Percentiles rank a stretch among this genome's conserved stretches.
phyloP scores from a whole-genome alignment of 2,888 invertebrate genomes.

The Myopa tessellatipennis region DNA sequence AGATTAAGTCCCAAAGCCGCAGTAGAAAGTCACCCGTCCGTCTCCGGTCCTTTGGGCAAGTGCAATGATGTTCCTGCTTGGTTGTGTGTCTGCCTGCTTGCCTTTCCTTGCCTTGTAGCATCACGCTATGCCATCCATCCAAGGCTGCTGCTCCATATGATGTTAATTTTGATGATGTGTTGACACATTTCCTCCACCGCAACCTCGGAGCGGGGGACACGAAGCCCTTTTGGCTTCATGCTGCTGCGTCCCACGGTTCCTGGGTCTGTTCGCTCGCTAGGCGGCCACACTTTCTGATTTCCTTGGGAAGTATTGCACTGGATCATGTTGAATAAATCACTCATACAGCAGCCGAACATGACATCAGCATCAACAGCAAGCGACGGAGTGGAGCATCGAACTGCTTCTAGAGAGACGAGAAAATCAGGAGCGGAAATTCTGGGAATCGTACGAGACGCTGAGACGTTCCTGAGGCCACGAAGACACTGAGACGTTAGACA shows the following conservation, averaged over 20 bases:
- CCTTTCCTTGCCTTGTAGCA: neutral
- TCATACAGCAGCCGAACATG: conserved; percentile 35
- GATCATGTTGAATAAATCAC: conserved; percentile 43
- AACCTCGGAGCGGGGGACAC: neutral
- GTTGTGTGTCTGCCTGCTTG: conserved; percentile 8
- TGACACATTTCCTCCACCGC: conserved; percentile 46
- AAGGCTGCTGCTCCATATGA: conserved; percentile 38
- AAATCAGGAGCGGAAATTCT: neutral
- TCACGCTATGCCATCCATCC: neutral
- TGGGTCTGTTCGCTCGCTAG: conserved; percentile 26
- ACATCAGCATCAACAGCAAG: conserved; percentile 20
- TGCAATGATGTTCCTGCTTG: neutral
- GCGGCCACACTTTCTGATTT: conserved; percentile 31
- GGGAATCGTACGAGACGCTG: neutral
- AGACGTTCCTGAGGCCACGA: neutral
- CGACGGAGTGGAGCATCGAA: neutral
- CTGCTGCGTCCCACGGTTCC: conserved; percentile 29
- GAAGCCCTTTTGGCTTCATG: conserved; percentile 15
- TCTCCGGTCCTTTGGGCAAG: neutral
- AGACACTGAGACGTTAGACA: no score
- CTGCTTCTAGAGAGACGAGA: neutral
- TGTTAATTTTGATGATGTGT: conserved; percentile 50
- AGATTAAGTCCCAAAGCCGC: conserved; percentile 46
- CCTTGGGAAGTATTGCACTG: conserved; percentile 8
- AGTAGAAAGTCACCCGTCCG: neutral